Evolutionary conservation across 2,113 vertebrate species (phyloP).

Genomic region (Hiodon alosoides): DNA sequence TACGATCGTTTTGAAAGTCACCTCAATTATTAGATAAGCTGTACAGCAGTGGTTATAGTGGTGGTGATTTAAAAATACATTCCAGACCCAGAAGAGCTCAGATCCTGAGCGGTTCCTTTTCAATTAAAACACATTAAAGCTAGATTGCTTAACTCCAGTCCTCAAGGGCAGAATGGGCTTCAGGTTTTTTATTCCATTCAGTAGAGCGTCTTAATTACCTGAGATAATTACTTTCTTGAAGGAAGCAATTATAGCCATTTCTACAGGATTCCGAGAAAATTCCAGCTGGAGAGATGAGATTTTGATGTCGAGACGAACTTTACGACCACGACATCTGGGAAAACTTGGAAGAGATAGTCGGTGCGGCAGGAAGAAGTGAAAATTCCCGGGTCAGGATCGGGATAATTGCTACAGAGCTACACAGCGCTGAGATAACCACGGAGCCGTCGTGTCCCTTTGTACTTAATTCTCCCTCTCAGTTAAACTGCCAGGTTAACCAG

Average conservation of each 20-base stretch:
- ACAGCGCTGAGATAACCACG: not conserved
- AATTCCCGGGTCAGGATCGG: not conserved
- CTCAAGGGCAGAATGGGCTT: conserved; percentile 49
- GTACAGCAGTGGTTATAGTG: conserved; percentile 30
- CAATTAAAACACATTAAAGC: conserved; percentile 65
- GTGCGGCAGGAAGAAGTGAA: not conserved
- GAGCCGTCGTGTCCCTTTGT: not conserved
- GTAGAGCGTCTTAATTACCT: conserved; percentile 70
- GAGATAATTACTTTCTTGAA: conserved; percentile 70
- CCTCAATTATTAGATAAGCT: not conserved
- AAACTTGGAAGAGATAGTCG: not conserved
- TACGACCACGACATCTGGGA: not conserved
- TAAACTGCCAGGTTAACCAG: conserved; percentile 18
- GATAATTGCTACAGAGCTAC: conserved; percentile 27
- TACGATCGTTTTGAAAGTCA: conserved; percentile 6
- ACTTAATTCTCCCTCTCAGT: conserved; percentile 10
- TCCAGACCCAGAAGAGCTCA: conserved; percentile 45
- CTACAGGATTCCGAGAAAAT: conserved; percentile 42
- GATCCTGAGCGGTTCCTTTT: conserved; percentile 50
- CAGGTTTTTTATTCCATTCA: conserved; percentile 56
- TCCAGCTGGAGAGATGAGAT: not conserved
- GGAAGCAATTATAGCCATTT: conserved; percentile 65
- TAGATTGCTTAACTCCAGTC: conserved; percentile 42
- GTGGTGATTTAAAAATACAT: conserved; percentile 27
- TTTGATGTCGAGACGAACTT: conserved; percentile 4